Base-by-base conservation (phyloP, 2,797 vertebrate genomes). In the Mionectes olivaceus region DNA sequence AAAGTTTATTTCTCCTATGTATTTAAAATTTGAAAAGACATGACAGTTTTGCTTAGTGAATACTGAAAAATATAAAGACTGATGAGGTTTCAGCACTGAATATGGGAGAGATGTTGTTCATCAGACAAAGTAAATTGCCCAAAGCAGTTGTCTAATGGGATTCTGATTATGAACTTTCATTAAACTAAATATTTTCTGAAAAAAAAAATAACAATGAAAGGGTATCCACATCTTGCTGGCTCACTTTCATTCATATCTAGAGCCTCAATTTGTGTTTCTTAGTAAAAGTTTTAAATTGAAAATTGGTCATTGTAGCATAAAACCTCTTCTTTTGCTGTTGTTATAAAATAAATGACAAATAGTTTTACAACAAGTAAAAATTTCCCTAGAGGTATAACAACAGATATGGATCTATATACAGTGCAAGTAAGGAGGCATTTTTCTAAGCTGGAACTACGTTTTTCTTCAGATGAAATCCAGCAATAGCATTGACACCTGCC, bases 241-340 rank as follows among this genome's bases (percentile, higher is more conserved):
- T 92, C 83, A 67, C 50, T 91, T 93, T 76, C 21, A 47, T 93
- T 93, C 93, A 24, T 64, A 90, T 73, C 52, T 94, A 93, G 83
- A 97, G 76, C 89, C 52, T 93, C 59, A 71, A 50, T 83, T 64
- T 77, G 80, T 90, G 44, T 89, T 96, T 94, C 68, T 56, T 53
- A 84, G 70, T 74, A 81, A 55, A 81, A 53, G 35, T 59, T 91
- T 94, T 88, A 92, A 91, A 83, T 61, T 93, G 46, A 93, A 96
- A 89, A 82, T 8, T 52, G 3, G 16, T 46, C 8, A 33, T 4
- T 33, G 10, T 59, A 39, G 18, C 33, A 56, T 32, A 80, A 82
- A 73, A 24, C 6, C 24, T 19, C 30, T 11, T 49, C 11, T 47
- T 80, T 53, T 39, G 50, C 21, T 49, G 23, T 33, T 52, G 22